Evolutionary conservation across 2,113 vertebrate species (phyloP).

Genomic region (Hippocampus guttulatus): DNA sequence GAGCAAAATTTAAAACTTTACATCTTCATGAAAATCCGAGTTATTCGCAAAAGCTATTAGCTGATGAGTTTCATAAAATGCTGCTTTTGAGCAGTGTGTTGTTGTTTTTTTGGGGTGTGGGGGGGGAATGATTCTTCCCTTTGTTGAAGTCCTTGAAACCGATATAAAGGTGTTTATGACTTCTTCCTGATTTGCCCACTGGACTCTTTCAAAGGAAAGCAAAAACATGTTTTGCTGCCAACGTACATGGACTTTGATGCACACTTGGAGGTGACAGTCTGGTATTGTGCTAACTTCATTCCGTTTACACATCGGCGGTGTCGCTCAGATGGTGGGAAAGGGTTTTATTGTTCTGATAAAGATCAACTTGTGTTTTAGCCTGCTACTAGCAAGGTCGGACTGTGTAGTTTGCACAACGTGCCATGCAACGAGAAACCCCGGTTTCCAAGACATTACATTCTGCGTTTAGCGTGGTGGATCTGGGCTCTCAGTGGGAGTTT

Average conservation of each 20-base stretch:
- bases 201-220: constrained; percentile 2
- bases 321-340: constrained; percentile 15
- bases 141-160: constrained; percentile 11
- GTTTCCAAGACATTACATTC: too few relatives aligned
- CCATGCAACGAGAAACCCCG: background rate
- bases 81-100: too few relatives aligned
- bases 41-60: background rate
- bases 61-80: background rate
- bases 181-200: constrained; percentile 26
- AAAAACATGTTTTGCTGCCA: constrained; percentile 59
- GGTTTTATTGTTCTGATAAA: constrained; percentile 50
- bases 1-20: background rate
- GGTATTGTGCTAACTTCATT: constrained; percentile 33
- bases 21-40: background rate
- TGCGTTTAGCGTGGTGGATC: background rate
- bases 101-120: too few relatives aligned
- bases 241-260: constrained; percentile 47
- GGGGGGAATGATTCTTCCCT: background rate
- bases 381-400: background rate
- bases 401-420: background rate
- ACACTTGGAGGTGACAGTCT: constrained; percentile 12
- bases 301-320: constrained; percentile 10
- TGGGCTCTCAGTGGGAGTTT: too few relatives aligned
- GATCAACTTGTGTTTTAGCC: constrained; percentile 21
- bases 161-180: constrained; percentile 17